Evolutionary conservation across 2,888 invertebrate species (phyloP), one percentile per base, ranked within the genome.

Genomic region (Thymelicus sylvestris): DNA sequence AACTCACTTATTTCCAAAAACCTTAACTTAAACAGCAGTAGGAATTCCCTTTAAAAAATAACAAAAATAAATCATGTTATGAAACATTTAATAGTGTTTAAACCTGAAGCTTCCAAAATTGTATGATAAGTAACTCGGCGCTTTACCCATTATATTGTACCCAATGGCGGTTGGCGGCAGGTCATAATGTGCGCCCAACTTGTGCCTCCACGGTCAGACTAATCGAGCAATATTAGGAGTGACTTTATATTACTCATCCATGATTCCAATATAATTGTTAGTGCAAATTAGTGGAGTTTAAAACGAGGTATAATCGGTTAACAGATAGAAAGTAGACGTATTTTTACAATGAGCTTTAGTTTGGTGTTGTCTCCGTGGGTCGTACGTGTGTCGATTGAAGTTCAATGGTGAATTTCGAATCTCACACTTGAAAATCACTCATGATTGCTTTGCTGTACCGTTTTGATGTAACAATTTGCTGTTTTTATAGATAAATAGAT

Each of bases 271-370:
- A 55, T 63, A 64, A n/a, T 50, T 50, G 55, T 62, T 68, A 68
- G 67, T 68, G 67, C 48, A 62, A 62, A 62, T 62, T 62, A 68
- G 62, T 52, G 31, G 52, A 50, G 60, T 67, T 61, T 59, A 47
- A 66, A 44, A 38, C 59, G 39, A 62, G 13, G 8, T 61, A 38
- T 38, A 41, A 62, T 50, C 38, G 47, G 61, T 61, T 24, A 41
- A 52, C 13, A 19, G 31, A 67, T 67, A 67, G 57, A 47, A 44
- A 7, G 55, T 66, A 66, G 68, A 63, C 39, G 63, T 68, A 63
- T 63, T 68, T 68, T 63, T 66, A 59, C 57, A 66, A 59, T 66
- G 65, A 63, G 68, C 63, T 63, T 52, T 55, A 68, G 41, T 57
- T 55, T 38, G 8, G 52, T 68, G 62, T 68, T 62, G 41, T 39